phyloP scores from a whole-genome alignment of 2,113 vertebrate genomes.

The Calidris pygmaea region DNA sequence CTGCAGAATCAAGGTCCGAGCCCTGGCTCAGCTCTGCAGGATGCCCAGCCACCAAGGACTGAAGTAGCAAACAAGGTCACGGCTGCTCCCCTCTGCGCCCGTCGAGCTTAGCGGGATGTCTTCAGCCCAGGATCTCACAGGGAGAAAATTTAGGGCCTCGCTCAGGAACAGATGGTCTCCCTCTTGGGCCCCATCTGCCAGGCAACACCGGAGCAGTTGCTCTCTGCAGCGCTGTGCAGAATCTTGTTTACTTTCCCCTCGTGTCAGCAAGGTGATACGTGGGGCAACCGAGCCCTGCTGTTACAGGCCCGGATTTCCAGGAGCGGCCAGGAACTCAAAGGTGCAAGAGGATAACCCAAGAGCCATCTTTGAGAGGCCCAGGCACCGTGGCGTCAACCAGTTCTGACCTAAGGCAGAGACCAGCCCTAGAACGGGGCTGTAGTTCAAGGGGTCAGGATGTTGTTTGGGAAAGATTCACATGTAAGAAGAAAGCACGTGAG shows the following conservation, averaged over 20 bases:
- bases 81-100: background rate
- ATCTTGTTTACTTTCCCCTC: constrained; percentile 49
- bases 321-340: background rate
- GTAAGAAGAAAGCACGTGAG: background rate
- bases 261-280: background rate
- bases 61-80: background rate
- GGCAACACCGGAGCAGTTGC: constrained; percentile 39
- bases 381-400: background rate
- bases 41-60: background rate
- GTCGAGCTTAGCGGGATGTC: background rate
- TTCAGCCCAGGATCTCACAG: background rate
- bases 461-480: background rate
- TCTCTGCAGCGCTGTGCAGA: constrained; percentile 29
- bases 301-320: background rate
- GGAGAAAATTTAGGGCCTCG: background rate
- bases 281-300: background rate
- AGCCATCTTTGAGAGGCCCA: background rate
- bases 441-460: background rate
- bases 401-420: background rate
- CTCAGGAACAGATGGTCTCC: constrained; percentile 45
- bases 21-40: background rate
- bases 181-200: constrained; percentile 58
- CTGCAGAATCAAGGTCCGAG: background rate
- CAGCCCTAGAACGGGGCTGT: background rate
- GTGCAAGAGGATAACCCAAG: background rate